Percentiles rank a stretch among this genome's conserved stretches.
Evolutionary conservation across 2,113 vertebrate species (phyloP).

Genomic region (Cavia porcellus): DNA sequence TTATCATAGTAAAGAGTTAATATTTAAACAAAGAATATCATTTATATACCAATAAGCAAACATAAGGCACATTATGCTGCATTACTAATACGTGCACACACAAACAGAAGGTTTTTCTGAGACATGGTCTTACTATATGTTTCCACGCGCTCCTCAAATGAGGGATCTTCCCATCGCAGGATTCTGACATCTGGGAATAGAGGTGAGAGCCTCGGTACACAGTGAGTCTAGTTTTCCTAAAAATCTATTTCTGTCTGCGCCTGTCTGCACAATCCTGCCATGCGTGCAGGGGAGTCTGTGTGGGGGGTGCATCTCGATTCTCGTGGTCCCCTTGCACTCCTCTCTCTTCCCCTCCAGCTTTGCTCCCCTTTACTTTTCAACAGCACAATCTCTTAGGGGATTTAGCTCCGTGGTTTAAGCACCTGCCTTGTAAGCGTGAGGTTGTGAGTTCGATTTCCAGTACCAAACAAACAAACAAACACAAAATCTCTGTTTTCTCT

Average conservation of each 20-base stretch:
- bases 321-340: background rate
- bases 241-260: background rate
- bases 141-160: background rate
- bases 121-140: background rate
- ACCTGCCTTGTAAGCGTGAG: no score
- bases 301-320: background rate
- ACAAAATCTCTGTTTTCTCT: background rate
- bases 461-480: no score
- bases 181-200: background rate
- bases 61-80: background rate
- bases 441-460: no score
- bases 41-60: background rate
- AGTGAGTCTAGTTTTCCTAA: background rate
- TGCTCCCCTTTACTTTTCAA: background rate
- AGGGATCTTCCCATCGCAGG: background rate
- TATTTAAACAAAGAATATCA: background rate
- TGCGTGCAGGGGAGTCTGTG: no score
- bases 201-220: background rate
- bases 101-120: background rate
- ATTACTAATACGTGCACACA: background rate
- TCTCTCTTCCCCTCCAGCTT: background rate
- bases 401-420: no score
- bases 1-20: background rate
- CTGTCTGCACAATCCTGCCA: background rate
- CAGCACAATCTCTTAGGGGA: background rate